Base-by-base conservation (phyloP, 2,888 invertebrate genomes). In the Sabellastarte sp. region DNA sequence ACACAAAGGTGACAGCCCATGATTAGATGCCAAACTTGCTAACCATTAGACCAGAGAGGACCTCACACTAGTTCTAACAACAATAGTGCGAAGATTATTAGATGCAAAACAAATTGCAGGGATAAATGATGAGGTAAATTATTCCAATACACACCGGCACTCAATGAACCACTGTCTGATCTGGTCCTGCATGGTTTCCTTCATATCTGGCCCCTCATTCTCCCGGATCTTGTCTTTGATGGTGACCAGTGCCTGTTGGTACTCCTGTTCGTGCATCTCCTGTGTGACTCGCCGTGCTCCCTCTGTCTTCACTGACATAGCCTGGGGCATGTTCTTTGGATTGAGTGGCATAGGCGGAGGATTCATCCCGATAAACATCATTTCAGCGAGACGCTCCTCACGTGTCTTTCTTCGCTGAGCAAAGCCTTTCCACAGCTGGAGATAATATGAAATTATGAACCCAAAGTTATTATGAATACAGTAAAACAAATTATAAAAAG, bases 171-270 rank as follows among this genome's bases (percentile, higher is more conserved):
- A 95, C 65, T 89, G 89, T 66, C 95, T 87, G 30, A 96, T 89
- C 85, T 95, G 93, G 77, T 91, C 91, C 69, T 91, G 89, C 75
- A 96, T 90, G 72, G 91, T 91, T 78, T 96, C 95, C 77, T 91
- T 90, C 77, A 95, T 90, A 68, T 88, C 88, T 0, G 88, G 88
- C 20, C 89, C 90, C 78, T 92, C 90, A 63, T 91, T 89, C 31
- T 87, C 87, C 68, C 89, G 87, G 15, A 95, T 87, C 74, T 89
- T 87, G 30, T 90, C 82, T 64, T 85, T 84, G 33, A 85, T 81
- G 28, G 78, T 77, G 28, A 87, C 82, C 28, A 92, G 84, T 1
- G 91, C 89, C 61, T 88, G 87, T 77, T 91, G 88, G 78, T 90
- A 94, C 67, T 90, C 88, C 59, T 87, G 84, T 71, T 90, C 88